Base-by-base conservation (phyloP, 2,888 invertebrate species). In the Danaus chrysippus region DNA sequence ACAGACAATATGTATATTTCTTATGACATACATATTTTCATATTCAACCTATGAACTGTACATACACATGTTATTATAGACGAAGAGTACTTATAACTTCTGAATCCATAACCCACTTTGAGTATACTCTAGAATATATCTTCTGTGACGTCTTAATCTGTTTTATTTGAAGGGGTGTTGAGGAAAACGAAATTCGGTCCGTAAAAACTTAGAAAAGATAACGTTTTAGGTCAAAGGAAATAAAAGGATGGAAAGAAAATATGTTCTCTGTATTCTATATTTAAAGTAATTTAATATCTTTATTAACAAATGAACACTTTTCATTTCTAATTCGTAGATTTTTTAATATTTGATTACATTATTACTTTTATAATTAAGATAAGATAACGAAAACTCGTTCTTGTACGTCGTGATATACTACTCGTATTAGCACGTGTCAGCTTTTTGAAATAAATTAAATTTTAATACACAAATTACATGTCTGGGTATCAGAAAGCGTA, bases 1-100 rank as follows among this genome's bases (percentile, higher is more conserved):
- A 49, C 55, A 53, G 59, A 63, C 62, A 63, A 62, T 58, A 53
- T 44, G 43, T 41, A 10, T 44, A 44, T 19, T 58, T 58, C 57
- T 58, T 52, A 41, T 49, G 9, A 34, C 23, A 34, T 34, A 34
- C 23, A 34, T 34, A 34, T 34, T 34, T 34, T 5, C 2, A 34
- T 34, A 34, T 34, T 34, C 2, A 34, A 34, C 23, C 23, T 6
- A 34, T 34, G 23, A 5, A 1, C 23, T 34, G 1, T 34, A 34
- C 23, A 34, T 34, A 5, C 23, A 34, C 8, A 34, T 34, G 23
- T 34, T 34, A 34, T 0, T 34, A 6, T 34, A 34, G 23, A 34
- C 23, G 2, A 34, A 34, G 23, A 34, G 6, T 34, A 34, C 23
- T 34, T 34, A 34, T 6, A 34, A 34, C 11, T 10, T 9, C 46